Evolutionary conservation across 2,113 vertebrate genomes (phyloP).

Genomic region (Oreochromis spilurus): DNA sequence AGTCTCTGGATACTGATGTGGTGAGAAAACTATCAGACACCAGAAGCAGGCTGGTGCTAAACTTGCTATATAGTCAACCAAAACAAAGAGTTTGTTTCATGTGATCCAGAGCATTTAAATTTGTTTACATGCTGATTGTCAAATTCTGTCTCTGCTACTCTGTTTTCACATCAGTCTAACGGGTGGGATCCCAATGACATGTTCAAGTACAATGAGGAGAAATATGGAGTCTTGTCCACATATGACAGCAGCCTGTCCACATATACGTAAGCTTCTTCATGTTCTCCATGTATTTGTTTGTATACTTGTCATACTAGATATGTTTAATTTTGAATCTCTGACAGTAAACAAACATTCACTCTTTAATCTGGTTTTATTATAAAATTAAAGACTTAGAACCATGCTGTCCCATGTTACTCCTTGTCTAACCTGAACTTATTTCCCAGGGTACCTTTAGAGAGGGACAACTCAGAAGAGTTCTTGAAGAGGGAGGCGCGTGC

Average conservation of each 20-base stretch:
- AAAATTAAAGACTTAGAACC: background rate
- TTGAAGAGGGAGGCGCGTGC: conserved; percentile 95
- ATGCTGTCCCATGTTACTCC: background rate
- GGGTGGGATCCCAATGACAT: conserved; percentile 99
- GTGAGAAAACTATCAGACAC: conserved; percentile 57
- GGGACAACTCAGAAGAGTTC: conserved; percentile 97
- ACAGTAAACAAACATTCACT: background rate
- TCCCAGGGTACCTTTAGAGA: conserved; percentile 90
- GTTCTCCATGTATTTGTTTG: background rate
- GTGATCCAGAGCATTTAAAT: background rate
- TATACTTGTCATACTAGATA: background rate
- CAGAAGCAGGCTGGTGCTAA: background rate
- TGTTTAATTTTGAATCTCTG: background rate
- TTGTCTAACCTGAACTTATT: conserved; percentile 2
- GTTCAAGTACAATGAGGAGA: conserved; percentile 99
- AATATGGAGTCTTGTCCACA: conserved; percentile 94
- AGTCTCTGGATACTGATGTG: conserved; percentile 92
- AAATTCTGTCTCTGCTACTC: background rate
- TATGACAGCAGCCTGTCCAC: conserved; percentile 98
- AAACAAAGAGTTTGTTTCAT: background rate
- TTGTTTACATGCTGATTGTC: background rate
- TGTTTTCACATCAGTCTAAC: conserved; percentile 80
- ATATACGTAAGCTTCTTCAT: conserved; percentile 86
- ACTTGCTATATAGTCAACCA: background rate
- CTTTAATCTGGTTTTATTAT: background rate